Percentiles rank a stretch among this genome's conserved stretches.
phyloP scores from a whole-genome alignment of 2,888 invertebrate genomes.

The Dicranocentrus wangi region DNA sequence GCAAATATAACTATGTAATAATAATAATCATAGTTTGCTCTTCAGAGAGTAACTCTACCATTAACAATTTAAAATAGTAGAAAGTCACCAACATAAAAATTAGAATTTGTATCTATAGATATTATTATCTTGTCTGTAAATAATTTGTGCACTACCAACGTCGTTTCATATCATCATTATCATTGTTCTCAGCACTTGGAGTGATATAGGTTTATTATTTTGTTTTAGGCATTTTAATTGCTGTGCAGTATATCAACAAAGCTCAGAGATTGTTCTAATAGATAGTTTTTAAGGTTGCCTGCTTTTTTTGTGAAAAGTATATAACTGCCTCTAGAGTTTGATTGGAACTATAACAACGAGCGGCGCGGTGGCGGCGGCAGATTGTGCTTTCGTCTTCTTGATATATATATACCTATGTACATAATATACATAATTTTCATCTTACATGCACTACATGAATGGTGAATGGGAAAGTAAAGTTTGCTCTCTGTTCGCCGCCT shows the following conservation, averaged over 20 bases:
- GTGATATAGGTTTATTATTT: constrained; percentile 35
- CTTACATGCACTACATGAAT: not conserved
- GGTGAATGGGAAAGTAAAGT: constrained; percentile 13
- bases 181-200: constrained; percentile 4
- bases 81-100: not conserved
- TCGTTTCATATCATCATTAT: not conserved
- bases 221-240: not conserved
- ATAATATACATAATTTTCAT: constrained; percentile 19
- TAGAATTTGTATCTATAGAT: not conserved
- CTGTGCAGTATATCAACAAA: constrained; percentile 51
- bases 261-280: constrained; percentile 61
- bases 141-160: constrained; percentile 10
- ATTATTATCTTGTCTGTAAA: not conserved
- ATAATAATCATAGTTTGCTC: not conserved
- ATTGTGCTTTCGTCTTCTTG: constrained; percentile 45
- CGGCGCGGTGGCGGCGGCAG: constrained; percentile 7
- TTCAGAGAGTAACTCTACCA: not conserved
- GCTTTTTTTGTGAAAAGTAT: constrained; percentile 5
- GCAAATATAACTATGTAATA: constrained; percentile 1
- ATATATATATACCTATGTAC: not conserved
- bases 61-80: constrained; percentile 1
- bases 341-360: constrained; percentile 18
- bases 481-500: not conserved
- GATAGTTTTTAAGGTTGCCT: constrained; percentile 2
- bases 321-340: not conserved